Percentiles rank a stretch among this genome's conserved stretches.
These are phyloP conservation scores for Engystomops pustulosus DNA, from an alignment of 2,113 vertebrate species.

Conservation along the genomic window DNA sequence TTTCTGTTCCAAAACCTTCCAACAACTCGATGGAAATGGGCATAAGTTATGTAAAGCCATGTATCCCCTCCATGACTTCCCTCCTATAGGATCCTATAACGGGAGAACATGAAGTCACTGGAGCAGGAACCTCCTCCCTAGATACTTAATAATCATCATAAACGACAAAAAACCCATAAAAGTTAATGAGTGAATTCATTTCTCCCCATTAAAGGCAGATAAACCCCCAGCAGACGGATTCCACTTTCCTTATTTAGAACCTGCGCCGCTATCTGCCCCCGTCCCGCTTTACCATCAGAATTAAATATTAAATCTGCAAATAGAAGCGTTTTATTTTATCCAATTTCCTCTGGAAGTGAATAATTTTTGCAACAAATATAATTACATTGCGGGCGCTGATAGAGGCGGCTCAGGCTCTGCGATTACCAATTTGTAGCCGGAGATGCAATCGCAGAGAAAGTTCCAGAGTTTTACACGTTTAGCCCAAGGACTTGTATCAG, in stretches of 20 bases:
- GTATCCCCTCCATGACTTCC: too few relatives aligned
- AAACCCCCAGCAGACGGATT: slow-evolving; percentile 11
- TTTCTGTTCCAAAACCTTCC: too few relatives aligned
- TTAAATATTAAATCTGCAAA: slow-evolving; percentile 27
- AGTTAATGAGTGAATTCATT: slow-evolving; percentile 38
- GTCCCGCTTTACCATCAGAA: slow-evolving; percentile 7
- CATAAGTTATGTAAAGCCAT: too few relatives aligned
- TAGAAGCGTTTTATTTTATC: slow-evolving; percentile 26
- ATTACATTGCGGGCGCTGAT: slow-evolving; percentile 21
- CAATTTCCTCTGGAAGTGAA: slow-evolving; percentile 41
- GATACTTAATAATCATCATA: neutral
- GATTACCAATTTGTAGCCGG: neutral
- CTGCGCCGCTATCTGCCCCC: neutral
- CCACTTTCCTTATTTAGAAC: slow-evolving; percentile 39
- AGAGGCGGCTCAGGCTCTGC: slow-evolving; percentile 21
- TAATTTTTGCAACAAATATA: slow-evolving; percentile 48
- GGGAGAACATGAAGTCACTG: neutral
- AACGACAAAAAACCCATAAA: slow-evolving; percentile 20
- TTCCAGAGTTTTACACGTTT: too few relatives aligned
- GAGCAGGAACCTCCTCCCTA: neutral
- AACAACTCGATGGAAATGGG: too few relatives aligned
- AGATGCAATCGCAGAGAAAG: neutral
- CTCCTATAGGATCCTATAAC: too few relatives aligned
- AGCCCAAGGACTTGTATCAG: too few relatives aligned
- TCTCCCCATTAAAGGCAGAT: slow-evolving; percentile 12